phyloP scores from a whole-genome alignment of 2,113 vertebrate genomes.

The Chauna torquata region DNA sequence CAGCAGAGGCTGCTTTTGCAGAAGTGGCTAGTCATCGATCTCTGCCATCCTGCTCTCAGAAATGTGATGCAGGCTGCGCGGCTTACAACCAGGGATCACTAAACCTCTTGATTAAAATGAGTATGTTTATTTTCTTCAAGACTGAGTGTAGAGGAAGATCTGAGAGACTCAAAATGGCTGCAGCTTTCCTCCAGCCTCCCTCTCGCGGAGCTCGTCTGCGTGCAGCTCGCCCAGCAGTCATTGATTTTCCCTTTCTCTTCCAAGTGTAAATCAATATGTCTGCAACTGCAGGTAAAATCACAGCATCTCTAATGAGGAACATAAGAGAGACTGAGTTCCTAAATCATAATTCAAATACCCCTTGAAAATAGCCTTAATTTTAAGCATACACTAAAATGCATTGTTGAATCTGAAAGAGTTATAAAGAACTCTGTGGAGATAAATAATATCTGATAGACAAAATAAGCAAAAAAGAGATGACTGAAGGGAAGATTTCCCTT shows the following conservation, averaged over 20 bases:
- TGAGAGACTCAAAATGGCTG: neutral
- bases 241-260: conserved; percentile 10
- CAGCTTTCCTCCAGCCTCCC: neutral
- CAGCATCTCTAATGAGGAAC: neutral
- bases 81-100: neutral
- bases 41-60: neutral
- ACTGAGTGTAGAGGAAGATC: neutral
- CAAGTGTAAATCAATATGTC: neutral
- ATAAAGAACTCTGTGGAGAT: neutral
- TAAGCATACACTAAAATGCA: neutral
- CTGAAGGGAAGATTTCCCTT: neutral
- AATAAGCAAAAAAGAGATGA: neutral
- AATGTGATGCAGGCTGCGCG: neutral
- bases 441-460: neutral
- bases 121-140: neutral
- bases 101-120: neutral
- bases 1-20: neutral
- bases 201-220: fast-evolving
- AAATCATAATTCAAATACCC: neutral
- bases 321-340: neutral
- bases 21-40: neutral
- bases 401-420: neutral
- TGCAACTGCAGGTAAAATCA: conserved; percentile 5
- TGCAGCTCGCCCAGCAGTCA: neutral
- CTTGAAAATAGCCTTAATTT: neutral